These are phyloP conservation scores for Gopherus flavomarginatus DNA, from an alignment of 2,113 vertebrate genomes.

Conservation along the genomic window DNA sequence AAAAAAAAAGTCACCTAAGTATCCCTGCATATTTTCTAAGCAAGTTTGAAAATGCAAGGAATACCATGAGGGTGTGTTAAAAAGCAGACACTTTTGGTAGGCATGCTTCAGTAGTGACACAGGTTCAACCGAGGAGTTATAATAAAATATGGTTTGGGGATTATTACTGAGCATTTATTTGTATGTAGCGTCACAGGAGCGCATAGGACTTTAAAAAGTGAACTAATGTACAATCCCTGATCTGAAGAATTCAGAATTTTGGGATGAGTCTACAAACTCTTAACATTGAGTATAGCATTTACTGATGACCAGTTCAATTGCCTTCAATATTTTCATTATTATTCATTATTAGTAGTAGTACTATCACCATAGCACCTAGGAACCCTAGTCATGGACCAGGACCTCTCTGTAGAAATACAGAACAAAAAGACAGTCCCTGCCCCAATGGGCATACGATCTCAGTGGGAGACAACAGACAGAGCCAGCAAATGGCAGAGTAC, in stretches of 20 bases:
- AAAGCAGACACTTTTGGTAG: not conserved
- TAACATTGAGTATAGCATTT: slow-evolving; percentile 59
- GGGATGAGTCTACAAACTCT: not conserved
- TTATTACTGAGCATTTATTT: not conserved
- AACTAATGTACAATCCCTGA: slow-evolving; percentile 38
- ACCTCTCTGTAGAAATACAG: not conserved
- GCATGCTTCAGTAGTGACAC: slow-evolving; percentile 15
- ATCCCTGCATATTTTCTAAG: slow-evolving; percentile 42
- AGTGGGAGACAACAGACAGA: not conserved
- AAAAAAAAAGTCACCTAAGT: not conserved
- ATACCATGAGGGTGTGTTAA: slow-evolving; percentile 9
- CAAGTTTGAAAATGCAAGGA: slow-evolving; percentile 2
- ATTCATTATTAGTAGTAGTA: not conserved
- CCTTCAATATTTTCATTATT: slow-evolving; percentile 47
- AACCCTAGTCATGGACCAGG: not conserved
- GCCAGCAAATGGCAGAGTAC: not conserved
- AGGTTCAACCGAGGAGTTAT: not conserved
- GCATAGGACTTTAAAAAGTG: fast-evolving
- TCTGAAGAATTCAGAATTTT: slow-evolving; percentile 47
- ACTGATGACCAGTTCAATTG: slow-evolving; percentile 55
- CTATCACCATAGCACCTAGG: not conserved
- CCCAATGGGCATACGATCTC: not conserved
- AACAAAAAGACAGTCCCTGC: not conserved
- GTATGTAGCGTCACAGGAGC: slow-evolving; percentile 1
- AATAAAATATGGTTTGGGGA: not conserved